These are phyloP conservation scores for Erythrocebus patas DNA, from an alignment of 2,113 vertebrate genomes.

Conservation along the genomic window DNA sequence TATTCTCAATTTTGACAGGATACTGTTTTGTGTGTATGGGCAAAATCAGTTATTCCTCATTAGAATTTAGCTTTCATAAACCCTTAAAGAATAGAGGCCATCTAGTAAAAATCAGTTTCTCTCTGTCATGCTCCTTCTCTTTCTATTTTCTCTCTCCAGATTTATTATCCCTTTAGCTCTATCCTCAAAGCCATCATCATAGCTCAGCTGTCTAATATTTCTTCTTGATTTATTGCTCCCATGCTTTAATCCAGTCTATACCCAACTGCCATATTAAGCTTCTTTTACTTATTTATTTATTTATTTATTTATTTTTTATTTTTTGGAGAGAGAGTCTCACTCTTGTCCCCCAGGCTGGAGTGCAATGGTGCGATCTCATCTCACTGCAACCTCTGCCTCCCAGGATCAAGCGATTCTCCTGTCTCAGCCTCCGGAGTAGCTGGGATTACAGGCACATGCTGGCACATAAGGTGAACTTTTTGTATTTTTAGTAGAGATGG, in stretches of 20 bases:
- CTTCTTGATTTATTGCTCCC: neutral
- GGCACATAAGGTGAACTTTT: no score
- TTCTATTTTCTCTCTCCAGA: no score
- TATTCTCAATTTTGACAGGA: neutral
- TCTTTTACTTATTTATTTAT: no score
- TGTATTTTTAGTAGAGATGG: no score
- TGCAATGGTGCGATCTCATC: no score
- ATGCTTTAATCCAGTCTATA: neutral
- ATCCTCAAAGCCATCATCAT: neutral
- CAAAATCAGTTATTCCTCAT: neutral
- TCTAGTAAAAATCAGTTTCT: neutral
- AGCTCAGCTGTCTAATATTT: neutral
- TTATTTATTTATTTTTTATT: no score
- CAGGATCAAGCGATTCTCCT: fast-evolving
- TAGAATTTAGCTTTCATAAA: neutral
- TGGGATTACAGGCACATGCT: no score
- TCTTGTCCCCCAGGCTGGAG: no score
- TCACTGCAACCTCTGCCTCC: no score
- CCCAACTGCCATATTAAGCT: neutral
- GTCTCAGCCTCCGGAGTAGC: no score
- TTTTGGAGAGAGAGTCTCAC: no score
- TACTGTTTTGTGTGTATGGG: neutral
- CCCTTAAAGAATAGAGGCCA: neutral
- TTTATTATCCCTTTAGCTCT: neutral
- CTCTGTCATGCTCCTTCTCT: neutral